Conservation (phyloP, 2,113 vertebrate species). For the Xyliphius kryptos region DNA sequence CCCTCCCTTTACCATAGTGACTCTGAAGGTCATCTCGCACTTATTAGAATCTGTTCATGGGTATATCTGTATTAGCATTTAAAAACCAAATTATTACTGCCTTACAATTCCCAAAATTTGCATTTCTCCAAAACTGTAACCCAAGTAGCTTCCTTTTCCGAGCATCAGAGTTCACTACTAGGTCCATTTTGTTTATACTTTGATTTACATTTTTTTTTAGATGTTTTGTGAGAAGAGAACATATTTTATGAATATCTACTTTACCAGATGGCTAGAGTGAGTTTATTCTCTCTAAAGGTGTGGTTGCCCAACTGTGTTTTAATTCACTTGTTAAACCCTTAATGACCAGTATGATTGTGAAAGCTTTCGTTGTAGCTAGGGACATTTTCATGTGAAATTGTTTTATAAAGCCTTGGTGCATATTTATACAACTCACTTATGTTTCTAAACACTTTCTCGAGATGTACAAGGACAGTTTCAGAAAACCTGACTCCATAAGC, state of each 20-base stretch:
- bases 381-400: slow-evolving; percentile 39
- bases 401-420: slow-evolving; percentile 34
- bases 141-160: too few relatives aligned
- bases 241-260: too few relatives aligned
- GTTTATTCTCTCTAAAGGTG: slow-evolving; percentile 35
- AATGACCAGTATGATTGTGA: slow-evolving; percentile 34
- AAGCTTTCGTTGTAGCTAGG: slow-evolving; percentile 22
- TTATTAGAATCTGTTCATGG: neutral
- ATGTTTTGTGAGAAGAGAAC: too few relatives aligned
- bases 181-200: too few relatives aligned
- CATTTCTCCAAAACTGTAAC: too few relatives aligned
- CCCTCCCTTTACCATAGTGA: slow-evolving; percentile 1
- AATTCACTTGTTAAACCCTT: slow-evolving; percentile 45
- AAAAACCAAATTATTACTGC: too few relatives aligned
- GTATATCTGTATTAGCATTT: neutral
- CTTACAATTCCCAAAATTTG: too few relatives aligned
- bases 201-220: too few relatives aligned
- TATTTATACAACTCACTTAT: slow-evolving; percentile 53
- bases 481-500: slow-evolving; percentile 49
- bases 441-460: slow-evolving; percentile 56
- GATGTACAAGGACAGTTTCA: slow-evolving; percentile 57
- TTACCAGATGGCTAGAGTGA: slow-evolving; percentile 36
- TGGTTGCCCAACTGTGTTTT: slow-evolving; percentile 38
- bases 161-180: too few relatives aligned
- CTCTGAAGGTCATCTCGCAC: too few relatives aligned